phyloP scores from a whole-genome alignment of 2,797 vertebrate genomes.

The Enteromius fasciolatus region DNA sequence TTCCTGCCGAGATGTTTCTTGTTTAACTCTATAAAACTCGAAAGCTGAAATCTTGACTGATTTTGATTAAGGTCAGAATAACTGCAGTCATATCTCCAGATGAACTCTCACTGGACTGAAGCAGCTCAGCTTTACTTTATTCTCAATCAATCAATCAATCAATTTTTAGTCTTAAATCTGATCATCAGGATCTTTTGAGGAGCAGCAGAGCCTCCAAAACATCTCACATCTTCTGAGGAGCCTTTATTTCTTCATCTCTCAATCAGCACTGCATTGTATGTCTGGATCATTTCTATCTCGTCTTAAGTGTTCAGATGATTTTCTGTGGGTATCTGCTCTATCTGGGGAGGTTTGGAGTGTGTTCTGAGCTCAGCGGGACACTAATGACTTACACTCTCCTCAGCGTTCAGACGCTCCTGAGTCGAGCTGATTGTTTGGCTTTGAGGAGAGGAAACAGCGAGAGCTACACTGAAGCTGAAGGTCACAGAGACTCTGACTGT shows the following conservation, averaged over 20 bases:
- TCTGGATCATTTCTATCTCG: not conserved
- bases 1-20: not conserved
- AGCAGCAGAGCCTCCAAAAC: not conserved
- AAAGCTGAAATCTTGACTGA: not conserved
- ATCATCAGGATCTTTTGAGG: not conserved
- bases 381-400: slow-evolving; percentile 18
- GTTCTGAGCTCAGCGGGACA: slow-evolving; percentile 14
- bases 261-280: not conserved
- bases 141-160: not conserved
- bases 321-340: not conserved
- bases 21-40: not conserved
- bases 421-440: slow-evolving; percentile 43
- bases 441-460: slow-evolving; percentile 37
- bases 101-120: not conserved
- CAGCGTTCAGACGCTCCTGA: not conserved
- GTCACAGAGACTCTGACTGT: slow-evolving; percentile 56
- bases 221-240: not conserved
- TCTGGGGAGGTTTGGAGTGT: not conserved
- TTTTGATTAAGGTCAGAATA: not conserved
- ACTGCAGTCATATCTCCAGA: not conserved
- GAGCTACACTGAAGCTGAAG: slow-evolving; percentile 22
- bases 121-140: not conserved
- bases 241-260: too few species aligned
- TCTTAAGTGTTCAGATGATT: not conserved
- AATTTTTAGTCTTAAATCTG: not conserved